Evolutionary conservation across 2,113 vertebrate genomes (phyloP).

Genomic region (Pangasianodon gigas): DNA sequence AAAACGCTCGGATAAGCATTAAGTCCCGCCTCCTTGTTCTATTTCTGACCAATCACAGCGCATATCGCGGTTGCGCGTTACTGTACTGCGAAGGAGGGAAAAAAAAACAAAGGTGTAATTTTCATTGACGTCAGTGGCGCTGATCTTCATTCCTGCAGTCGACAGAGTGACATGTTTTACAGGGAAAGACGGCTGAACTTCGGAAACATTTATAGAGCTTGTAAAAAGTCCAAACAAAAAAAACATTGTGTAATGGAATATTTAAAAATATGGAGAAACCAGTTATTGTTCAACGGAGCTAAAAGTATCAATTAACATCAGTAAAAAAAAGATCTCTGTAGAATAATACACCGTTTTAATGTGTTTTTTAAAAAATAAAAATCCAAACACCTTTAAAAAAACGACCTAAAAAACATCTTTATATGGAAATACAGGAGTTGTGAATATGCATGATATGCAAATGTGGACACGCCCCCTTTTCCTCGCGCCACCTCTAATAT

Average conservation of each 20-base stretch:
- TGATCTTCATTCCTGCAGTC: conserved; percentile 5
- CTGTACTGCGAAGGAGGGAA: neutral
- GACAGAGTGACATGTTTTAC: neutral
- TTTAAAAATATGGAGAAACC: too few relatives aligned
- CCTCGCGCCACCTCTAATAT: neutral
- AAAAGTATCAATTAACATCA: neutral
- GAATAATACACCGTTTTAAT: neutral
- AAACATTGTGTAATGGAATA: neutral
- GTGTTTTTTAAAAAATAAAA: neutral
- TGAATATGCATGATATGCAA: neutral
- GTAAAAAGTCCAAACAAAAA: neutral
- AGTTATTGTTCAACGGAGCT: neutral
- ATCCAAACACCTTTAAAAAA: neutral
- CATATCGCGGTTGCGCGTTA: neutral
- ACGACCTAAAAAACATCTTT: neutral
- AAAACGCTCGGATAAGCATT: neutral
- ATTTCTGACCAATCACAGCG: conserved; percentile 45
- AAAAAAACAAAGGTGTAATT: conserved; percentile 55
- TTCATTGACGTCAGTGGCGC: conserved; percentile 61
- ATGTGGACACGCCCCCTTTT: neutral
- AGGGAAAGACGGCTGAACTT: neutral
- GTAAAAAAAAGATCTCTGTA: neutral
- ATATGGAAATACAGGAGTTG: neutral
- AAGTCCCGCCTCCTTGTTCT: conserved; percentile 25
- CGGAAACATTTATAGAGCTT: neutral